phyloP scores from a whole-genome alignment of 1,140 invertebrate genomes.

The Euura lappo region DNA sequence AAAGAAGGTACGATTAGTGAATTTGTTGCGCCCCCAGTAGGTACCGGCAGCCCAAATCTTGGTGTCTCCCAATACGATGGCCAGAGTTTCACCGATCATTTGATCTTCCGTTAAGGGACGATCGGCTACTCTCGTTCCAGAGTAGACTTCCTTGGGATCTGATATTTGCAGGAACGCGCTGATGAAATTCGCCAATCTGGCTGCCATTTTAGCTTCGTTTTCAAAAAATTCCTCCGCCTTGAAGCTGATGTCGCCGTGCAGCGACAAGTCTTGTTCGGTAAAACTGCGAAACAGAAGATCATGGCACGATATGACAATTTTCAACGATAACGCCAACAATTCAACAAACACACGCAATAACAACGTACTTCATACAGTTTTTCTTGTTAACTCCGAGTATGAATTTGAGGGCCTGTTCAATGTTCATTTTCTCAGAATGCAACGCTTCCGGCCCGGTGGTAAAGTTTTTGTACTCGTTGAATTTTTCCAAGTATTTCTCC shows the following conservation, averaged over 20 bases:
- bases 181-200: constrained; percentile 93
- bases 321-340: too few relatives aligned
- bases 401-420: constrained; percentile 79
- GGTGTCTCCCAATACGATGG: constrained; percentile 88
- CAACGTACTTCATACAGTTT: constrained; percentile 71
- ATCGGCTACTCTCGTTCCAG: constrained; percentile 87
- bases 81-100: constrained; percentile 91
- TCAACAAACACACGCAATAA: too few relatives aligned
- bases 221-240: constrained; percentile 89
- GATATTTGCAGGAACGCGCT: constrained; percentile 92
- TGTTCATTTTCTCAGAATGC: constrained; percentile 72
- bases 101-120: constrained; percentile 90
- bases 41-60: constrained; percentile 91
- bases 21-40: constrained; percentile 96
- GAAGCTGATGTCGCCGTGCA: constrained; percentile 84
- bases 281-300: constrained; percentile 62
- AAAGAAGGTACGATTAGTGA: constrained; percentile 90
- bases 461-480: constrained; percentile 75
- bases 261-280: constrained; percentile 72
- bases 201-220: constrained; percentile 94
- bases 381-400: constrained; percentile 74
- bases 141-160: constrained; percentile 93
- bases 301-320: background rate
- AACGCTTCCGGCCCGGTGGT: constrained; percentile 68
- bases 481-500: constrained; percentile 76